Evolutionary conservation across 2,797 vertebrate species (phyloP).

Genomic region (Ceryle rudis): DNA sequence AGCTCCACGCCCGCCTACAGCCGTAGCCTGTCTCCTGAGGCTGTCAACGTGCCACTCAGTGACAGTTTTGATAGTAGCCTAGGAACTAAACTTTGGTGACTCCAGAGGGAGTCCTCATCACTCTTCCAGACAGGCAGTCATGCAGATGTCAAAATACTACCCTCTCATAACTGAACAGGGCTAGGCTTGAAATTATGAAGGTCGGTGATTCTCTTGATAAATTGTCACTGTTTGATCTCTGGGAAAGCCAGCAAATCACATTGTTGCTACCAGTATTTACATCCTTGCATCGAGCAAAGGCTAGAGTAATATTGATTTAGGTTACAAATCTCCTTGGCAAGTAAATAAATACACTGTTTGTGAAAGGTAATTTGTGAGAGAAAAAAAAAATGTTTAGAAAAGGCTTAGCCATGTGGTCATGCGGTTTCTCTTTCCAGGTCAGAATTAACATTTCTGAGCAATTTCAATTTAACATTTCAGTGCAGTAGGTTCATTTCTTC

Average conservation of each 20-base stretch:
- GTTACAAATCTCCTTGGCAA: slow-evolving; percentile 37
- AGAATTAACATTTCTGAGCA: neutral
- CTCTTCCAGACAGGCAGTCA: neutral
- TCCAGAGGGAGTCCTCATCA: neutral
- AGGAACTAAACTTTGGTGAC: neutral
- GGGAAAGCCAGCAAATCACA: neutral
- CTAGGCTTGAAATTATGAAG: neutral
- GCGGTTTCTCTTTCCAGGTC: neutral
- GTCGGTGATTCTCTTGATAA: neutral
- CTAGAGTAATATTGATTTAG: neutral
- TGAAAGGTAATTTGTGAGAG: neutral
- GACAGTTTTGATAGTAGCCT: neutral
- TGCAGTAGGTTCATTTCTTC: neutral
- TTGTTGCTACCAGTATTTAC: neutral
- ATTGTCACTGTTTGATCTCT: neutral
- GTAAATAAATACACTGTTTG: neutral
- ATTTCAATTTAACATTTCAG: neutral
- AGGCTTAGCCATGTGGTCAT: neutral
- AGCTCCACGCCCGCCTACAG: neutral
- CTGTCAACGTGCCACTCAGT: neutral
- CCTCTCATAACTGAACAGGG: neutral
- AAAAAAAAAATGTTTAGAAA: neutral
- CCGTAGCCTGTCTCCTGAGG: neutral
- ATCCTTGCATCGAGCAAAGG: neutral
- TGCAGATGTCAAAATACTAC: neutral